phyloP scores from a whole-genome alignment of 2,113 vertebrate genomes.

The Zosterops japonicus region DNA sequence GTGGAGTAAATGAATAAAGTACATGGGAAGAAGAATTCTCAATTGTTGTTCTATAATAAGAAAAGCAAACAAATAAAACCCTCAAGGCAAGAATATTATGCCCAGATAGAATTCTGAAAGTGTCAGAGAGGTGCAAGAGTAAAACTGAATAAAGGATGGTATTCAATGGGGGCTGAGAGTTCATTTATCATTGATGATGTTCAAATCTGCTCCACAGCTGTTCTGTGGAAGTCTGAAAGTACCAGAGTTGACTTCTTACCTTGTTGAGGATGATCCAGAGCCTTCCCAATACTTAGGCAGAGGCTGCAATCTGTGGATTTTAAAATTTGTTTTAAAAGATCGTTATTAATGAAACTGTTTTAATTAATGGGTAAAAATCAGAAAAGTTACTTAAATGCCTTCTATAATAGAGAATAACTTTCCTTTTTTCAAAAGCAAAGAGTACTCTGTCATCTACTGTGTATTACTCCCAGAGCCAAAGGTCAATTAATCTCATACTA shows the following conservation, averaged over 20 bases:
- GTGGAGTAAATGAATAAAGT: constrained; percentile 19
- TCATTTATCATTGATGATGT: background rate
- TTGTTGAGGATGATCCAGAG: constrained; percentile 8
- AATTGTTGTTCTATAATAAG: constrained; percentile 10
- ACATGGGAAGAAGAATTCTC: constrained; percentile 4
- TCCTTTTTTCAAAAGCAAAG: background rate
- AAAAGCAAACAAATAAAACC: constrained; percentile 49
- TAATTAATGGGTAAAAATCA: background rate
- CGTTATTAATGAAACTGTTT: background rate
- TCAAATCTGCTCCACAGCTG: background rate
- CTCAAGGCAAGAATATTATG: background rate
- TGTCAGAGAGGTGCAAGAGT: background rate
- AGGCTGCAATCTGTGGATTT: constrained; percentile 37
- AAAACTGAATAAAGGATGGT: background rate
- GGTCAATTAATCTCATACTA: background rate
- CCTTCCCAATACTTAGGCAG: background rate
- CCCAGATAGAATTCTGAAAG: background rate
- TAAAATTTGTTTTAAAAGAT: background rate
- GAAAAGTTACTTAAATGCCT: background rate
- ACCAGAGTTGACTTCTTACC: constrained; percentile 21
- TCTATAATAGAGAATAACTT: background rate
- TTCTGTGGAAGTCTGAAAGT: background rate
- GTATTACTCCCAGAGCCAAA: background rate
- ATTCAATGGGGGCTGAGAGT: background rate
- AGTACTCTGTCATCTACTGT: background rate